Conservation (phyloP, 1,140 invertebrate genomes). For the Steinernema khuongi region DNA sequence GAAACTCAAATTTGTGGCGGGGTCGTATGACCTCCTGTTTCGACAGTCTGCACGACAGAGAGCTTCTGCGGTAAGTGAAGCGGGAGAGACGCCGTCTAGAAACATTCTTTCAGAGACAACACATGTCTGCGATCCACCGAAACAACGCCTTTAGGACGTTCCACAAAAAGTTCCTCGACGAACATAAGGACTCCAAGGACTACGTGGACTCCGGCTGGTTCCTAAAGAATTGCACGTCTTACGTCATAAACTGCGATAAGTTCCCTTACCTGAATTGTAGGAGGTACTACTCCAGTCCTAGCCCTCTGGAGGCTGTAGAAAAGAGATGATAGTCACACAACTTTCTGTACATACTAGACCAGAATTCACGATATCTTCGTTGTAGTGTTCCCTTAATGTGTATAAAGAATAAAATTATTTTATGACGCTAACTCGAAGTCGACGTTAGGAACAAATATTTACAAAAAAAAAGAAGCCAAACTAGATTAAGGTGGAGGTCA, state of each 20-base stretch:
- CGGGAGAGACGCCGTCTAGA: too few relatives aligned
- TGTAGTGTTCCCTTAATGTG: not conserved
- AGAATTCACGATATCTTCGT: not conserved
- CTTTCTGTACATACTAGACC: not conserved
- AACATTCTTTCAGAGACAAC: too few relatives aligned
- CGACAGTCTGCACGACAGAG: not conserved
- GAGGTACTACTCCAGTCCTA: too few relatives aligned
- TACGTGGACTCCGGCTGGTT: too few relatives aligned
- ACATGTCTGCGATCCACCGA: too few relatives aligned
- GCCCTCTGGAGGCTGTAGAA: too few relatives aligned
- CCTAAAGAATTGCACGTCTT: too few relatives aligned
- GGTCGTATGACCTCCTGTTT: not conserved
- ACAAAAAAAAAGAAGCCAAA: not conserved
- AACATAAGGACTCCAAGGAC: too few relatives aligned
- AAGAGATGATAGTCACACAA: not conserved
- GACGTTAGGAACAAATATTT: not conserved
- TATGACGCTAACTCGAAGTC: not conserved
- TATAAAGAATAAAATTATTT: conserved; percentile 8
- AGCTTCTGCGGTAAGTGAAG: not conserved
- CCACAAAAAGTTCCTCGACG: too few relatives aligned
- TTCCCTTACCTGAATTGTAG: too few relatives aligned
- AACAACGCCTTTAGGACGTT: too few relatives aligned
- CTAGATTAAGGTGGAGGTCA: not conserved
- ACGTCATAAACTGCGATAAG: too few relatives aligned
- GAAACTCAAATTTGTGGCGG: not conserved